Conservation (phyloP, 35 echinoderm and acorn worm genomes). For the Ophiothrix spiculata region DNA sequence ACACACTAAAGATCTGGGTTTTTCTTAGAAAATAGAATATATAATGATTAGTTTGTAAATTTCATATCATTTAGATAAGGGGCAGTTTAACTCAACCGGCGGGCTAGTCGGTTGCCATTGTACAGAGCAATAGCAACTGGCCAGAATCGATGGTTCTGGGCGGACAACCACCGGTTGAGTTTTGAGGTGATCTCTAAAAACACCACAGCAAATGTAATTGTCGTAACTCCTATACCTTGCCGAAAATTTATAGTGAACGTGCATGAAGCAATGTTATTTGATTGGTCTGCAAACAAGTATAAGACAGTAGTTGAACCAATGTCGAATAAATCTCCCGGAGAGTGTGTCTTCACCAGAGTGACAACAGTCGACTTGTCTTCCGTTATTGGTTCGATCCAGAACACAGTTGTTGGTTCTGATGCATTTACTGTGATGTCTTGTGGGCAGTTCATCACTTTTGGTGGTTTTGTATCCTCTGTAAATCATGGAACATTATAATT, state of each 20-base stretch:
- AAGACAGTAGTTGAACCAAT: background rate
- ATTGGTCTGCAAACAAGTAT: background rate
- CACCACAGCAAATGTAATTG: too few relatives aligned
- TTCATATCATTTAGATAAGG: background rate
- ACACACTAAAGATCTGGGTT: too few relatives aligned
- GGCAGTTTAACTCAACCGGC: background rate
- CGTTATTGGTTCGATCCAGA: background rate
- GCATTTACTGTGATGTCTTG: background rate
- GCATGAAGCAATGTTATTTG: background rate
- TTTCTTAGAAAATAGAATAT: too few relatives aligned
- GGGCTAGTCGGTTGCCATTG: background rate
- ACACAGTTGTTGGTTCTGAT: background rate
- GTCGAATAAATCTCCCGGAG: background rate
- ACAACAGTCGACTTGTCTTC: background rate
- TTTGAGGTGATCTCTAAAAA: too few relatives aligned
- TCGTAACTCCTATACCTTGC: background rate
- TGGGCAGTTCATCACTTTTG: background rate
- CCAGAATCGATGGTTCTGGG: background rate
- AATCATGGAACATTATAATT: too few relatives aligned
- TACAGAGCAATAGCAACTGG: background rate
- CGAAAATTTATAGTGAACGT: background rate
- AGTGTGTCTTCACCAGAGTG: background rate
- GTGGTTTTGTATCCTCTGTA: background rate
- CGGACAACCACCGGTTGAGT: background rate
- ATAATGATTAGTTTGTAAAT: too few relatives aligned